phyloP scores from a whole-genome alignment of 2,888 invertebrate genomes.

The Conchocele bisecta region DNA sequence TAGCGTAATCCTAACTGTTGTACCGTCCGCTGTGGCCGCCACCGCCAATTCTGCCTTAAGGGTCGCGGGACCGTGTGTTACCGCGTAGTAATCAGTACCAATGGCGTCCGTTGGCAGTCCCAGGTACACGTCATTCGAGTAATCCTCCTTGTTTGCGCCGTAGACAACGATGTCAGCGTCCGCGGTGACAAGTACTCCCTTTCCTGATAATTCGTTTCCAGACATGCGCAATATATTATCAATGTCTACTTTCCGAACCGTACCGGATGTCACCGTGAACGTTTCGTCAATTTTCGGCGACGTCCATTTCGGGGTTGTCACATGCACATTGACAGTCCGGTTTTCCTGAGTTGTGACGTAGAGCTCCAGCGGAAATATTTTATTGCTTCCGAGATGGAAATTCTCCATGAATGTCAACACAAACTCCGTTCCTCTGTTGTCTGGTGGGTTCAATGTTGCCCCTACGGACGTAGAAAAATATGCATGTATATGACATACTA shows the following conservation, averaged over 20 bases:
- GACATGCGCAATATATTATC: constrained; percentile 40
- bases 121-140: constrained; percentile 62
- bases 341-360: constrained; percentile 60
- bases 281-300: constrained; percentile 51
- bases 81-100: constrained; percentile 59
- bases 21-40: constrained; percentile 47
- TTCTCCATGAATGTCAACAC: constrained; percentile 67
- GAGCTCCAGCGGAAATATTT: constrained; percentile 54
- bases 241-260: constrained; percentile 55
- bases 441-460: constrained; percentile 41
- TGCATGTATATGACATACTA: too few species aligned
- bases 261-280: constrained; percentile 54
- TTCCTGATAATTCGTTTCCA: constrained; percentile 48
- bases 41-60: constrained; percentile 52
- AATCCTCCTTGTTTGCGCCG: constrained; percentile 60
- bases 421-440: constrained; percentile 64
- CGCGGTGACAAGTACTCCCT: constrained; percentile 56
- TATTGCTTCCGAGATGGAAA: constrained; percentile 29
- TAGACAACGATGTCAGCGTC: constrained; percentile 61
- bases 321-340: constrained; percentile 52
- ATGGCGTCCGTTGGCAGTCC: constrained; percentile 60
- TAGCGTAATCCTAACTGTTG: constrained; percentile 49
- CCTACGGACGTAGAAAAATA: too few species aligned
- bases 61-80: constrained; percentile 47
- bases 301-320: constrained; percentile 57